Evolutionary conservation across 2,113 vertebrate species (phyloP).

Genomic region (Pyrgilauda ruficollis): DNA sequence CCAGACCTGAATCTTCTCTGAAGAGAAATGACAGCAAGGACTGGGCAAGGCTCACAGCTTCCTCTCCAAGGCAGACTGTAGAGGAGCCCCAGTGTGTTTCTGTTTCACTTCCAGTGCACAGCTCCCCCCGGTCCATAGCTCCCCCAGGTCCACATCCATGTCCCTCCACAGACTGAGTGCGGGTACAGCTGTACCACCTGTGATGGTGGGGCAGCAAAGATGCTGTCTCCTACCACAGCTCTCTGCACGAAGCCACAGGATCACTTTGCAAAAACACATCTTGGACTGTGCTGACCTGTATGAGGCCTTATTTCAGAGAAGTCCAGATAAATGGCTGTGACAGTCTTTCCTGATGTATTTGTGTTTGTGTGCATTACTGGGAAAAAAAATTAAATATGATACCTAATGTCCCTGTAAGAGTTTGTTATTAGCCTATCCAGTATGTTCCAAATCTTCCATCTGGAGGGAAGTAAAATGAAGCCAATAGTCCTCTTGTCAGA

Average conservation of each 20-base stretch:
- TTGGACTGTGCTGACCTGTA: background rate
- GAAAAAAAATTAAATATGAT: background rate
- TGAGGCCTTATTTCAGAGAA: background rate
- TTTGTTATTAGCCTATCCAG: background rate
- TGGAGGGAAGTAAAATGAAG: background rate
- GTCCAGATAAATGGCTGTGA: background rate
- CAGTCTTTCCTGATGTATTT: background rate
- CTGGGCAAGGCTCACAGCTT: background rate
- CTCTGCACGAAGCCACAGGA: background rate
- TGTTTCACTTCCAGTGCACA: fast-evolving
- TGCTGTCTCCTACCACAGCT: background rate
- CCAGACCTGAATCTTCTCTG: background rate
- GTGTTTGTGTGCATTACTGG: background rate
- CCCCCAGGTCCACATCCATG: background rate
- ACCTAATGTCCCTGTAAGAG: background rate
- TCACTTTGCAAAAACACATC: background rate
- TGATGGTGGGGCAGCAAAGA: background rate
- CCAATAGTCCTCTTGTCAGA: background rate
- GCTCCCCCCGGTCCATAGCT: background rate
- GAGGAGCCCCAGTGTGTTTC: background rate
- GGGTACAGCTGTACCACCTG: background rate
- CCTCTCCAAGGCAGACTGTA: background rate
- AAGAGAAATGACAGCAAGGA: background rate
- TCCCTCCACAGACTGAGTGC: background rate
- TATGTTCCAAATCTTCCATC: background rate